Conservation (phyloP, 1,140 invertebrate species). For the Dreissena polymorpha region DNA sequence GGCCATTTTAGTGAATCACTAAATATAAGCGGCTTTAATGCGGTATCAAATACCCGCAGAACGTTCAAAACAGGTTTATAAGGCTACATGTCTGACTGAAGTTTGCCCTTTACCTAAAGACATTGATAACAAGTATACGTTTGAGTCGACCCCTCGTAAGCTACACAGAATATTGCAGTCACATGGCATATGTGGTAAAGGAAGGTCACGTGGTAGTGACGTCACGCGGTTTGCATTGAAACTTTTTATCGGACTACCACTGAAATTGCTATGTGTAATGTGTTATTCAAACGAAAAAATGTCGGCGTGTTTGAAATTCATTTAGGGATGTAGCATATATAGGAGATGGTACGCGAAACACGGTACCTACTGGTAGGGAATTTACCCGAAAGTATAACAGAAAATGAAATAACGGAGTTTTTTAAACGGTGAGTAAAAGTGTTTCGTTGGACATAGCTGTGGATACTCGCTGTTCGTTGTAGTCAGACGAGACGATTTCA, state of each 20-base stretch:
- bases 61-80: not conserved
- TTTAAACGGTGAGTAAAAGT: constrained; percentile 93
- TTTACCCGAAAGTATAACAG: constrained; percentile 98
- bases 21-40: too few relatives aligned
- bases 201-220: constrained; percentile 58
- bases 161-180: constrained; percentile 38
- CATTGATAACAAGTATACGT: constrained; percentile 3
- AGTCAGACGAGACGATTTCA: not conserved
- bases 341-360: constrained; percentile 98
- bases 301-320: constrained; percentile 65
- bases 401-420: constrained; percentile 96
- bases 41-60: not conserved
- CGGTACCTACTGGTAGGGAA: constrained; percentile 99
- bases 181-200: constrained; percentile 52
- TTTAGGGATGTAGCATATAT: constrained; percentile 66
- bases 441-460: not conserved
- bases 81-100: not conserved
- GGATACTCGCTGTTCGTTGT: too few relatives aligned
- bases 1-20: not conserved
- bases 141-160: constrained; percentile 43
- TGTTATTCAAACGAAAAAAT: constrained; percentile 56
- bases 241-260: constrained; percentile 53
- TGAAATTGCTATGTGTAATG: constrained; percentile 61
- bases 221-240: constrained; percentile 60
- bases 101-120: too few relatives aligned